A percentile compares a stretch with the other conserved stretches of the same genome.
phyloP scores from a whole-genome alignment of 2,888 invertebrate species.

The Stictocephala bisonia region DNA sequence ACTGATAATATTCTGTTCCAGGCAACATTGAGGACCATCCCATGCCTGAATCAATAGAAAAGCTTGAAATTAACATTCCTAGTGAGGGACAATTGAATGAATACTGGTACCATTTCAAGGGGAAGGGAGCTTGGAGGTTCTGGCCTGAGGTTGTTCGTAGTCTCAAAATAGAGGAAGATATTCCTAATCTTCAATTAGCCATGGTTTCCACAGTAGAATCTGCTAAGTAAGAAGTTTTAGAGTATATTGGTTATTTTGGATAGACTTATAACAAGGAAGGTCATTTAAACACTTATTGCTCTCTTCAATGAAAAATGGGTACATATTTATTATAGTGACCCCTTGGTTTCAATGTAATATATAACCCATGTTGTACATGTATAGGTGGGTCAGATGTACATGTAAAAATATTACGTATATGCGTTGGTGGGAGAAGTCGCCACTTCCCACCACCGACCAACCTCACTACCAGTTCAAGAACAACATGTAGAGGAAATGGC shows the following conservation, averaged over 20 bases:
- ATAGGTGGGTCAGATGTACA: too few relatives aligned
- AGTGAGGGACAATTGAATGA: conserved; percentile 83
- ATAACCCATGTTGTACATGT: too few relatives aligned
- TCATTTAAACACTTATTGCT: too few relatives aligned
- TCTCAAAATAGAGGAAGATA: conserved; percentile 68
- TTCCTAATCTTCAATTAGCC: conserved; percentile 67
- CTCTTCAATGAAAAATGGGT: too few relatives aligned
- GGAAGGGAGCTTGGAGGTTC: conserved; percentile 88
- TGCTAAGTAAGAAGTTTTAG: conserved; percentile 66
- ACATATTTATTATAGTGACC: too few relatives aligned
- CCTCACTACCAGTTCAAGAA: too few relatives aligned
- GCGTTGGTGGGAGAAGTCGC: too few relatives aligned
- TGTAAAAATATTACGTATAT: too few relatives aligned
- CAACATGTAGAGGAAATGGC: too few relatives aligned
- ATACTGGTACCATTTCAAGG: conserved; percentile 82
- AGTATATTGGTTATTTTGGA: not conserved
- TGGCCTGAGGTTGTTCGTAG: conserved; percentile 81
- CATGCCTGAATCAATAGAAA: conserved; percentile 67
- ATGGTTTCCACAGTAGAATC: conserved; percentile 90
- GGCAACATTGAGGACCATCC: conserved; percentile 33
- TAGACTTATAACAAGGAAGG: too few relatives aligned
- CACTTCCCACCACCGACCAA: too few relatives aligned
- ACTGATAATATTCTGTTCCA: not conserved
- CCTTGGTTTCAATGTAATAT: too few relatives aligned
- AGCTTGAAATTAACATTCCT: conserved; percentile 81